phyloP scores from a whole-genome alignment of 2,797 vertebrate species.

The Delichon dasypus region DNA sequence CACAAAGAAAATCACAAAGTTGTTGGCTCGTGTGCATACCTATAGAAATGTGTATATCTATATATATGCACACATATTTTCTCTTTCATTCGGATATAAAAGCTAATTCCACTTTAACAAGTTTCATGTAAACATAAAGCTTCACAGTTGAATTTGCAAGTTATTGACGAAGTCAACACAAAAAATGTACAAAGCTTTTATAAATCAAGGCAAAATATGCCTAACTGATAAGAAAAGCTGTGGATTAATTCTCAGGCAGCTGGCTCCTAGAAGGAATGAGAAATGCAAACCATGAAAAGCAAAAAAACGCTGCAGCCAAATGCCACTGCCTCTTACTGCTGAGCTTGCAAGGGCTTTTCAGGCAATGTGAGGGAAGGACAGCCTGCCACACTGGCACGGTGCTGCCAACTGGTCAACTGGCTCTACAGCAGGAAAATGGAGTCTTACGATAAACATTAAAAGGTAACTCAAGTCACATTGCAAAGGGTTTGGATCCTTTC shows the following conservation, averaged over 20 bases:
- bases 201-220: neutral
- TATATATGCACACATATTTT: neutral
- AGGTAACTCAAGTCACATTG: neutral
- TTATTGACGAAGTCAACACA: neutral
- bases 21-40: neutral
- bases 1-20: neutral
- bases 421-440: neutral
- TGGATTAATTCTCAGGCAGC: neutral
- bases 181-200: neutral
- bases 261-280: neutral
- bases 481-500: neutral
- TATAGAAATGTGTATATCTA: neutral
- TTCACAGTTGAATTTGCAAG: neutral
- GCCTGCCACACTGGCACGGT: neutral
- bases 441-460: neutral
- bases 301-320: slow-evolving; percentile 16
- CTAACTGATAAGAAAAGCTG: neutral
- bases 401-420: slow-evolving; percentile 6
- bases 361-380: neutral
- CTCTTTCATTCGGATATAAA: neutral
- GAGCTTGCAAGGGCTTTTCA: slow-evolving; percentile 29
- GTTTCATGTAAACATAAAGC: neutral
- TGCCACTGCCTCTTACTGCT: neutral
- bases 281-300: neutral
- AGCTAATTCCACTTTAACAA: neutral